Conservation (phyloP, 2,113 vertebrate species). For the Myrmophylax atrothorax region DNA sequence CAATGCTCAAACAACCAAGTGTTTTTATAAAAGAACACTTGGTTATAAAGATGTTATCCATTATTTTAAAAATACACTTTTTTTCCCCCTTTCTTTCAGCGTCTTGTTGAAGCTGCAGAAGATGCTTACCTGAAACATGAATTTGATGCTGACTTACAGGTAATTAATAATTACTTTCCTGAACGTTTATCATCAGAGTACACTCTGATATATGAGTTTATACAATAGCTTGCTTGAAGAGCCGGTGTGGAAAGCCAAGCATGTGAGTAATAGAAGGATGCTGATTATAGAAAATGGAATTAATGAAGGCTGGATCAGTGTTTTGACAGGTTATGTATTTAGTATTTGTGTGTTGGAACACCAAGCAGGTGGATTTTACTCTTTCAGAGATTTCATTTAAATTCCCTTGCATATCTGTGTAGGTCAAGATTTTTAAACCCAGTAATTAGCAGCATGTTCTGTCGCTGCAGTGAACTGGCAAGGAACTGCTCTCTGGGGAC, state of each 20-base stretch:
- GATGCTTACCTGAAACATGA: constrained; percentile 95
- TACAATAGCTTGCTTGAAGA: background rate
- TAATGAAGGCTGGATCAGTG: background rate
- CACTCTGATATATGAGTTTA: background rate
- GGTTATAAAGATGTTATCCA: background rate
- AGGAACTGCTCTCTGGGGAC: background rate
- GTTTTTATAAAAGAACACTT: background rate
- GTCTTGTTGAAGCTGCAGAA: constrained; percentile 95
- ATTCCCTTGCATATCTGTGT: background rate
- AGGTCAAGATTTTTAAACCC: background rate
- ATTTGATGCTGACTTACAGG: constrained; percentile 94
- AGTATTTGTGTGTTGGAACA: background rate
- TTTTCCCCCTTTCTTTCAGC: constrained; percentile 69
- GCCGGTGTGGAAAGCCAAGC: background rate
- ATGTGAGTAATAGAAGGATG: background rate
- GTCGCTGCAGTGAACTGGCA: background rate
- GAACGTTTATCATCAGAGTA: background rate
- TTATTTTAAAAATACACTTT: background rate
- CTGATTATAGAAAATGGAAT: background rate
- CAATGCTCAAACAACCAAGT: background rate
- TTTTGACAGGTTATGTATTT: background rate
- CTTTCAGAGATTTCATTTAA: background rate
- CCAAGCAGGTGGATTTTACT: background rate
- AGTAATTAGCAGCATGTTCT: constrained; percentile 9
- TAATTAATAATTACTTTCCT: constrained; percentile 60